Percentiles rank a stretch among this genome's conserved stretches.
phyloP scores from a whole-genome alignment of 2,113 vertebrate species.

The Protobothrops mucrosquamatus region DNA sequence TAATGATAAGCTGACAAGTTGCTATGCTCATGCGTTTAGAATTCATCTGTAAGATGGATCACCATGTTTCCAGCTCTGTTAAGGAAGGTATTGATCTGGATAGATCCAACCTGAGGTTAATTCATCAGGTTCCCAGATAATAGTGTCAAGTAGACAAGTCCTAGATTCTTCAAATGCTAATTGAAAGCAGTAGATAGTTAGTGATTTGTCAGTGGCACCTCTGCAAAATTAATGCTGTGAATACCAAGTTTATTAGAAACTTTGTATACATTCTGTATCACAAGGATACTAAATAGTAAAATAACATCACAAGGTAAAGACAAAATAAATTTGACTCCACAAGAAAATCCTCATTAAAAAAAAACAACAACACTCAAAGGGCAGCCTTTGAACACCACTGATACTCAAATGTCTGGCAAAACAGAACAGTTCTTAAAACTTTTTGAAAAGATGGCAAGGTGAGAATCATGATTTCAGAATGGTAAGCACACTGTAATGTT shows the following conservation, averaged over 20 bases:
- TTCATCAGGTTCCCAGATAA: slow-evolving; percentile 44
- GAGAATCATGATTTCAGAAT: neutral
- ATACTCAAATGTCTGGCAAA: neutral
- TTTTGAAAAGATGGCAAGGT: neutral
- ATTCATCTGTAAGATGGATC: slow-evolving; percentile 33
- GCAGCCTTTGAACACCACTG: neutral
- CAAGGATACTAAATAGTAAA: neutral
- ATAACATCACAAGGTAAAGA: neutral
- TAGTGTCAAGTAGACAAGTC: slow-evolving; percentile 48
- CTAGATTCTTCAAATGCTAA: slow-evolving; percentile 22
- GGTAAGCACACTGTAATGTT: neutral
- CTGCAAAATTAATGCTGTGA: neutral
- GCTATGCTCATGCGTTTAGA: slow-evolving; percentile 1
- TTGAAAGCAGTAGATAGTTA: slow-evolving; percentile 30
- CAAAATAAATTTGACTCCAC: neutral
- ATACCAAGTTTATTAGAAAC: neutral
- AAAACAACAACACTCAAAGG: neutral
- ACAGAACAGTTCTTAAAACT: neutral
- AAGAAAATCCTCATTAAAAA: neutral
- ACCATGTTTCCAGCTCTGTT: slow-evolving; percentile 26
- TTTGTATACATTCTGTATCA: neutral
- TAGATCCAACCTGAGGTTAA: slow-evolving; percentile 50
- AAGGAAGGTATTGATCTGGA: slow-evolving; percentile 42
- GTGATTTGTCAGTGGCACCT: neutral
- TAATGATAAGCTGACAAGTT: slow-evolving; percentile 28